Conservation (phyloP, 2,888 invertebrate genomes). For the Pristionchus maxplancki region DNA sequence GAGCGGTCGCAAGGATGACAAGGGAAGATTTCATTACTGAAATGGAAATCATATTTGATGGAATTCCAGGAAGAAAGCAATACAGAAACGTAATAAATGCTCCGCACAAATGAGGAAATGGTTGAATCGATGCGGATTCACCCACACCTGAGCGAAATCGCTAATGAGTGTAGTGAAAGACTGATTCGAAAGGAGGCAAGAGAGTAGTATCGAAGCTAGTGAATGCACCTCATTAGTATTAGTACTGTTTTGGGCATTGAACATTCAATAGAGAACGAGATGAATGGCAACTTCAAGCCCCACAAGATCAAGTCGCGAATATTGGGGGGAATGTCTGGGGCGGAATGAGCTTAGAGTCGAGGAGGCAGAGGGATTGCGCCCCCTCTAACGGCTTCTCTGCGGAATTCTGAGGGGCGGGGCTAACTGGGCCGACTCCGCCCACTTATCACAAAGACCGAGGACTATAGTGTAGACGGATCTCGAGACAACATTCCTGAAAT, state of each 20-base stretch:
- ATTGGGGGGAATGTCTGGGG: not conserved
- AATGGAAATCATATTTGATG: not conserved
- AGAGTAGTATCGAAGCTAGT: not conserved
- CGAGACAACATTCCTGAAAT: not conserved
- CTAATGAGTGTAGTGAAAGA: not conserved
- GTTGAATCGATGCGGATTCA: not conserved
- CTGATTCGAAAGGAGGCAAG: not conserved
- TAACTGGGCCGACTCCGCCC: not conserved
- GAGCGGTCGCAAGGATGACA: not conserved
- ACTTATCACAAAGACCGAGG: not conserved
- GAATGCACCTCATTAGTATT: not conserved
- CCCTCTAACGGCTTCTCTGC: not conserved
- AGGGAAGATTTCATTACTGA: constrained; percentile 14
- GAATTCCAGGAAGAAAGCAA: not conserved
- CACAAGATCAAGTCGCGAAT: not conserved
- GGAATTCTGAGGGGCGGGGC: not conserved
- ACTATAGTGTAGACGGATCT: not conserved
- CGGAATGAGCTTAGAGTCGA: not conserved
- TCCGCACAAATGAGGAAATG: not conserved
- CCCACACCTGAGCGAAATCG: not conserved
- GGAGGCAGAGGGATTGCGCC: not conserved
- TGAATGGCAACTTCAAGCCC: too few species aligned
- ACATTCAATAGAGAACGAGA: too few species aligned
- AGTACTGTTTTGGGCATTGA: not conserved
- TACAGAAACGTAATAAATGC: not conserved